phyloP scores from a whole-genome alignment of 2,113 vertebrate species.

The Austrofundulus limnaeus region DNA sequence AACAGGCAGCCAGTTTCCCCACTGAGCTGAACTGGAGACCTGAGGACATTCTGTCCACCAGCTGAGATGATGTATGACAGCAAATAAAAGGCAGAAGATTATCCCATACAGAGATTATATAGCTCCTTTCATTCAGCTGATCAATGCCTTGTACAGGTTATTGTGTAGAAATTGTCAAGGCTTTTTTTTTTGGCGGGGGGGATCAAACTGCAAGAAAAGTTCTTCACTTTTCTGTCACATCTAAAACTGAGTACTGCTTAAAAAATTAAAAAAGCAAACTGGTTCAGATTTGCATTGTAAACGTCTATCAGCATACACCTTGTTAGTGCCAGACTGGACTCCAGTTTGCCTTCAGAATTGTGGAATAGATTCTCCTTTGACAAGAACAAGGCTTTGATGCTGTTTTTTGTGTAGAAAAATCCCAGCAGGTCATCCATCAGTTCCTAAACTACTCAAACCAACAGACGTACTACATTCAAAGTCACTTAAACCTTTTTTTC shows the following conservation, averaged over 20 bases:
- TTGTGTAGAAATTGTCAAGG: conserved; percentile 7
- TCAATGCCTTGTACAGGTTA: not conserved
- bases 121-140: conserved; percentile 21
- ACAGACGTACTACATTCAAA: too few relatives aligned
- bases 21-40: conserved; percentile 17
- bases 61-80: conserved; percentile 42
- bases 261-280: too few relatives aligned
- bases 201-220: not conserved
- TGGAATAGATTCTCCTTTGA: too few relatives aligned
- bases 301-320: too few relatives aligned
- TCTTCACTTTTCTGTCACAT: not conserved
- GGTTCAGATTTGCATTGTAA: too few relatives aligned
- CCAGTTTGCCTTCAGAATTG: too few relatives aligned
- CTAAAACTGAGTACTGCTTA: not conserved
- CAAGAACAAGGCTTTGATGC: too few relatives aligned
- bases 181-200: not conserved
- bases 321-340: too few relatives aligned
- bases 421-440: too few relatives aligned
- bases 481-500: too few relatives aligned
- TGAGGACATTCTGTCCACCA: conserved; percentile 8
- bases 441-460: too few relatives aligned
- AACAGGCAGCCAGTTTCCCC: conserved; percentile 33
- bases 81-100: conserved; percentile 29
- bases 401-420: too few relatives aligned
- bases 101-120: not conserved